Evolutionary conservation across 1,140 invertebrate species (phyloP).

Genomic region (Calephelis nemesis): DNA sequence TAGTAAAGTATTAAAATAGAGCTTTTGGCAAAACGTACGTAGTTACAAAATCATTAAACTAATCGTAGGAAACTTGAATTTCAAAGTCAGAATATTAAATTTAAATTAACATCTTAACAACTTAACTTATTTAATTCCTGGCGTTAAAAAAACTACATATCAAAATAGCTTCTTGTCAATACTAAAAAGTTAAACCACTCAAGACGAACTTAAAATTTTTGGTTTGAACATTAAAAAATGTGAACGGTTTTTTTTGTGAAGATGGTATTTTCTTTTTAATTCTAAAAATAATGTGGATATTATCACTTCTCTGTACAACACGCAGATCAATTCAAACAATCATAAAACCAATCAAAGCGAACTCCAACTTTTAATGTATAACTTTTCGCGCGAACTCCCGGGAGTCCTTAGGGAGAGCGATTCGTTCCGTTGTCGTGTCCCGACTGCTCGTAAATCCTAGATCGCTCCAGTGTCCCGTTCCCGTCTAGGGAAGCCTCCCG

Average conservation of each 20-base stretch:
- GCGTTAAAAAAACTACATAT: no score
- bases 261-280: not conserved
- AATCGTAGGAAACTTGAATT: no score
- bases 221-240: not conserved
- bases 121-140: no score
- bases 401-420: conserved; percentile 34
- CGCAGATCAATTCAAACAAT: not conserved
- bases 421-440: conserved; percentile 33
- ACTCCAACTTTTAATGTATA: conserved; percentile 19
- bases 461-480: conserved; percentile 37
- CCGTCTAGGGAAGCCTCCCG: conserved; percentile 35
- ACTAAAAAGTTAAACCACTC: no score
- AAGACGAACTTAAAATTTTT: no score
- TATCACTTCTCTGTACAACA: not conserved
- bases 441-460: conserved; percentile 51
- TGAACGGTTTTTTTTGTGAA: not conserved
- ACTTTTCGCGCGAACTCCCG: conserved; percentile 27
- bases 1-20: no score
- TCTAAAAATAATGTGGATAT: not conserved
- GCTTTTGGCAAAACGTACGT: no score
- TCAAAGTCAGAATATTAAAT: no score
- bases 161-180: no score
- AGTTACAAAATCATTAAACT: no score
- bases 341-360: not conserved
- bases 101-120: no score